phyloP scores from a whole-genome alignment of 2,888 invertebrate genomes.

The Thysanoteuthis rhombus region DNA sequence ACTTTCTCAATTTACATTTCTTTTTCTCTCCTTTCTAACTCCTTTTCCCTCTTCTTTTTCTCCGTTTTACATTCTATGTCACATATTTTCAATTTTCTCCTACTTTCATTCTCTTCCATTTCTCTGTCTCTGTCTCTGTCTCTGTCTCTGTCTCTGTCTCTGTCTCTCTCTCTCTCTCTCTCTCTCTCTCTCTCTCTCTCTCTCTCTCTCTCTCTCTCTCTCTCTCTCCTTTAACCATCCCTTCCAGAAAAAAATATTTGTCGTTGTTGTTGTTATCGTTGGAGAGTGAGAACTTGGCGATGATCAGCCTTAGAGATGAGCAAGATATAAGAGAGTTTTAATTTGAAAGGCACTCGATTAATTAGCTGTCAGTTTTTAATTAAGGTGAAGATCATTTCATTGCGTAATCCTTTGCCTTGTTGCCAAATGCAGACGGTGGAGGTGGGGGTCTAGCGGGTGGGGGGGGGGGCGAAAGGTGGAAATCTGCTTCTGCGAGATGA shows the following conservation, averaged over 20 bases:
- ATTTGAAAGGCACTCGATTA: neutral
- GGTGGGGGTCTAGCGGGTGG: neutral
- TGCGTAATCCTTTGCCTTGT: neutral
- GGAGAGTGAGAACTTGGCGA: neutral
- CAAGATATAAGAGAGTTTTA: neutral
- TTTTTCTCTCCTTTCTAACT: too few relatives aligned
- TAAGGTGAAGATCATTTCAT: neutral
- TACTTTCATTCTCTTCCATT: neutral
- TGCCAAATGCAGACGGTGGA: neutral
- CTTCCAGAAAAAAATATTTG: neutral
- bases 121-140: neutral
- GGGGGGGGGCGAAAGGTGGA: too few relatives aligned
- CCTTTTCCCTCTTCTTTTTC: too few relatives aligned
- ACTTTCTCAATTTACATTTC: too few relatives aligned
- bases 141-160: too few relatives aligned
- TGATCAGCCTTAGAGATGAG: neutral
- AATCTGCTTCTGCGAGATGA: neutral
- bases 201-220: neutral
- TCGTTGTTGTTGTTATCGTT: neutral
- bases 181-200: neutral
- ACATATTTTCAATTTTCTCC: too few relatives aligned
- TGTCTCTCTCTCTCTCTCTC: neutral
- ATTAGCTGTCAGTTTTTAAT: neutral
- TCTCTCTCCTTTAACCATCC: neutral
- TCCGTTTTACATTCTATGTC: too few relatives aligned